These are phyloP conservation scores for Pandion haliaetus DNA, from an alignment of 2,113 vertebrate genomes.

Conservation along the genomic window DNA sequence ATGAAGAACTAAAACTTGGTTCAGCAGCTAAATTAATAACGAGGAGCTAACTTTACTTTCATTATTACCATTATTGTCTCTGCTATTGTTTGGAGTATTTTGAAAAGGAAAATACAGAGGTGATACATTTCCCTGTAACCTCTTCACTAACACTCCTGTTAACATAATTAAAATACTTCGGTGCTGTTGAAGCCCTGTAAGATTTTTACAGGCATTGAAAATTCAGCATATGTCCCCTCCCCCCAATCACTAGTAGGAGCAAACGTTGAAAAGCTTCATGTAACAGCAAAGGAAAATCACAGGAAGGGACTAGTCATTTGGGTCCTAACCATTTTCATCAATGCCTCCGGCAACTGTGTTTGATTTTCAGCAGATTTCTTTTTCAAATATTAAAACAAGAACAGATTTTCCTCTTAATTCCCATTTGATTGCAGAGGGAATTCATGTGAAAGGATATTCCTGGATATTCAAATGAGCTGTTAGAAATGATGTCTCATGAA, in stretches of 20 bases:
- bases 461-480: constrained; percentile 17
- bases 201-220: neutral
- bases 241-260: neutral
- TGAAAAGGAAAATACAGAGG: neutral
- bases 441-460: constrained; percentile 13
- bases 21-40: neutral
- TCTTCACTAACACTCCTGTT: neutral
- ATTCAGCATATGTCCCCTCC: neutral
- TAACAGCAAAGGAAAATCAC: neutral
- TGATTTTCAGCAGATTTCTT: constrained; percentile 27
- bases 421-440: neutral
- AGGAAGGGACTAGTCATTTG: neutral
- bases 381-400: constrained; percentile 24
- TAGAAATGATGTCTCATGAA: constrained; percentile 1
- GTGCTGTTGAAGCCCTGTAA: neutral
- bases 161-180: neutral
- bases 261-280: neutral
- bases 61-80: neutral
- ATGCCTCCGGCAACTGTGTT: neutral
- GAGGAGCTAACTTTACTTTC: neutral
- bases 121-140: neutral
- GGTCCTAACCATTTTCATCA: neutral
- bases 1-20: neutral
- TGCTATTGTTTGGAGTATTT: neutral
- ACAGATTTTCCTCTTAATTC: constrained; percentile 37